Evolutionary conservation across 2,888 invertebrate species (phyloP), one percentile per base, ranked within the genome.

Genomic region (Eupeodes luniger): DNA sequence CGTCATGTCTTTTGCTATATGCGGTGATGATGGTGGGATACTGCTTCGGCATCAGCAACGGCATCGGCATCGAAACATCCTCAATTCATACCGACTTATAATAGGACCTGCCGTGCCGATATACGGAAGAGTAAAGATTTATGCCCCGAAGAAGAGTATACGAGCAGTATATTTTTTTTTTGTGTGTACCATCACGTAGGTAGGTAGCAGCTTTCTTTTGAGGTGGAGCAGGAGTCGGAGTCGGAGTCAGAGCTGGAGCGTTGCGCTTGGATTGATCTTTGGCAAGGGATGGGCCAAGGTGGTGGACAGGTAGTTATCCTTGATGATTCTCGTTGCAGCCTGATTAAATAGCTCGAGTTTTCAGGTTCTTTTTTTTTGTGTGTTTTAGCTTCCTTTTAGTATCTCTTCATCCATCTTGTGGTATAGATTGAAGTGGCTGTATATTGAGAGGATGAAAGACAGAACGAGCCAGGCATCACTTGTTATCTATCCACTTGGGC

Each of bases 311-410:
- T 81, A 88, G 88, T 88, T 88, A 88, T 85, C 88, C 88, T 85
- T 88, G 88, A 88, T 88, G 88, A 84, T 88, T 88, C 88, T 88
- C 88, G 78, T 88, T 85, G 88, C 88, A 88, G 85, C 85, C 88
- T 88, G 88, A 88, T 88, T 88, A 88, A 85, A 85, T 85, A 81
- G 85, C 81, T 81, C 10, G 59, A 74, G 69, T 62, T 59, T 36
- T 49, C 7, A 19, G 27, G 27, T 27, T 27, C 27, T 62, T n/a
- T 44, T 70, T 64, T 36, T 59, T 59, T 19, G 44, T 40, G 40
- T 6, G 11, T 27, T 55, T 27, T 27, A 27, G 27, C 10, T 34
- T 57, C 11, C 12, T 47, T 70, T 44, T 53, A 11, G 19, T 51
- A 55, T 77, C 47, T 36, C 57, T 59, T 64, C 51, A 47, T 74